A percentile compares a stretch with the other conserved stretches of the same genome.
These are phyloP conservation scores for Rapana venosa DNA, from an alignment of 2,888 invertebrate genomes.

Conservation along the genomic window DNA sequence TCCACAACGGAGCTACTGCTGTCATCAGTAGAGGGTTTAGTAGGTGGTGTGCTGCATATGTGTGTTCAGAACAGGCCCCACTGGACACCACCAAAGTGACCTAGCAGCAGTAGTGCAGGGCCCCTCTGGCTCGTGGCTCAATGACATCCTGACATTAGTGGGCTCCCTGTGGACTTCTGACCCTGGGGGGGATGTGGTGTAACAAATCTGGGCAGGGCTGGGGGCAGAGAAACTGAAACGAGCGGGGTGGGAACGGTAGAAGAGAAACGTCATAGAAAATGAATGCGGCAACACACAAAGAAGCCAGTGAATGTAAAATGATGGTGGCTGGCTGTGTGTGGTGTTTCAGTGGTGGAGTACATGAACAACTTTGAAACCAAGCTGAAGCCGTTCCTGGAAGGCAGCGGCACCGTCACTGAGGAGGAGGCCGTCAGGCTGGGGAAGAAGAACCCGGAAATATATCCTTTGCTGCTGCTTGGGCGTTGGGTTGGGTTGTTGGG, in stretches of 20 bases:
- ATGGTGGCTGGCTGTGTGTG: neutral
- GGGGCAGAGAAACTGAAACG: too few relatives aligned
- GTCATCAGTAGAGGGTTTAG: too few relatives aligned
- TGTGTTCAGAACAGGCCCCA: too few relatives aligned
- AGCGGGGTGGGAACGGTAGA: neutral
- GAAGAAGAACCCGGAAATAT: slow-evolving; percentile 85
- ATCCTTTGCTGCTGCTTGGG: slow-evolving; percentile 70
- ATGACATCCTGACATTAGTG: too few relatives aligned
- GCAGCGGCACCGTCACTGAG: slow-evolving; percentile 84
- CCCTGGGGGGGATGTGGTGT: too few relatives aligned
- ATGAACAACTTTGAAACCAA: slow-evolving; percentile 89
- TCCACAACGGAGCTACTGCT: too few relatives aligned
- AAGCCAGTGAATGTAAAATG: neutral
- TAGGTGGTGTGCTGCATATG: too few relatives aligned
- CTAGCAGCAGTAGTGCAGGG: too few relatives aligned
- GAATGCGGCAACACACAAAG: neutral
- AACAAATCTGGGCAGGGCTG: too few relatives aligned
- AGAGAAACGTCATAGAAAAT: neutral
- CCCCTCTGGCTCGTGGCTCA: too few relatives aligned
- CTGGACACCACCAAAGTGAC: too few relatives aligned
- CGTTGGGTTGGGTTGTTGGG: neutral
- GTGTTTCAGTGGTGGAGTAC: slow-evolving; percentile 79
- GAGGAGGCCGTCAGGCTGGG: slow-evolving; percentile 91
- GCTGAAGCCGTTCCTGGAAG: slow-evolving; percentile 92
- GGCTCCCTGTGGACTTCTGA: too few relatives aligned